phyloP scores from a whole-genome alignment of 2,113 vertebrate species.

The Ptilonorhynchus violaceus region DNA sequence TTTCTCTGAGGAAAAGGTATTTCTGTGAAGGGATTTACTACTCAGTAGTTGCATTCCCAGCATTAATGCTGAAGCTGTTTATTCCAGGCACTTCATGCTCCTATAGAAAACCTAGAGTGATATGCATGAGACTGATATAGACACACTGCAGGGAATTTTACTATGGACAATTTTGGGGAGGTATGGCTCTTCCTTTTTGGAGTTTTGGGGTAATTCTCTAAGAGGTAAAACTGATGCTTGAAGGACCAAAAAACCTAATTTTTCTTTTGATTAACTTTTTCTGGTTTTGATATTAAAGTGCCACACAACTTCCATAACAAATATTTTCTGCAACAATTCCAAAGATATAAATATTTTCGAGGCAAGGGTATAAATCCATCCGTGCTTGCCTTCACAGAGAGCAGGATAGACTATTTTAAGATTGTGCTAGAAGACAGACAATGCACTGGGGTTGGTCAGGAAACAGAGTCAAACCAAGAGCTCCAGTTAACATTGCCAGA shows the following conservation, averaged over 20 bases:
- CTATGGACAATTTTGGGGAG: neutral
- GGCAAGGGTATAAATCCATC: neutral
- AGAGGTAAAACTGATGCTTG: neutral
- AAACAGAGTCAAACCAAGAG: conserved; percentile 11
- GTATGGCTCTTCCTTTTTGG: neutral
- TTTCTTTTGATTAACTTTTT: neutral
- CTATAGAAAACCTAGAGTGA: neutral
- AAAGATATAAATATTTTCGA: neutral
- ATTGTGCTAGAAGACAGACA: neutral
- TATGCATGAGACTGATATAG: neutral
- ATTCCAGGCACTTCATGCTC: neutral
- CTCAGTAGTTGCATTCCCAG: neutral
- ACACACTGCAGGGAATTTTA: neutral
- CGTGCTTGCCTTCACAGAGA: neutral
- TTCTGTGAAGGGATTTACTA: neutral
- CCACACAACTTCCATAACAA: neutral
- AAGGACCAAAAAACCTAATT: neutral
- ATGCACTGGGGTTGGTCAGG: conserved; percentile 34
- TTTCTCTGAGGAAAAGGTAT: neutral
- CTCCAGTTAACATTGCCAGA: neutral
- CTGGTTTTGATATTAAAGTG: neutral
- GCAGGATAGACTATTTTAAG: conserved; percentile 11
- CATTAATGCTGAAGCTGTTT: neutral
- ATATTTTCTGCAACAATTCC: neutral
- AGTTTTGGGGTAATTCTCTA: neutral